Evolutionary conservation across 2,888 invertebrate genomes (phyloP), one percentile per base, ranked within the genome.

Genomic region (Campopleginae sp.): DNA sequence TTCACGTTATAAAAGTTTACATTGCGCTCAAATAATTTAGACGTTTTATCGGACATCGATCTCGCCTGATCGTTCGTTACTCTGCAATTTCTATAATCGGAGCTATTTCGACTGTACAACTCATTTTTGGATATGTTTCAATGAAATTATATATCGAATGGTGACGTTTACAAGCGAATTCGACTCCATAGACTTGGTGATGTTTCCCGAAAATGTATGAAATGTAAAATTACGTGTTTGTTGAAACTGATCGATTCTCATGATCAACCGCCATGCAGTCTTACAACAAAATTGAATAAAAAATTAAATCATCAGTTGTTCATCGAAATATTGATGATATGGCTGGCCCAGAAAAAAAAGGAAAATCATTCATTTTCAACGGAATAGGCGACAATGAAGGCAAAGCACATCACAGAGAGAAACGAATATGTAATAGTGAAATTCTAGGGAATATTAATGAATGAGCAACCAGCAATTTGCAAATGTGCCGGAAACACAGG

Each of bases 1-100:
- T 77, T 51, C 61, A 44, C 68, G 58, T 78, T 74, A 61, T 78
- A 71, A 84, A 48, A 76, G 48, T 19, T 79, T 31, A 44, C 68
- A 79, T 68, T 76, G 86, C 85, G 65, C 74, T 63, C 72, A 65
- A 86, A 88, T 88, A 87, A 89, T 89, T 88, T 88, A 82, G 83
- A 84, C 65, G 81, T 80, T 61, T 78, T 58, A 27, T 63, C 23
- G 10, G 17, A 17, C 23, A 12, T 63, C n/a, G 61, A 46, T 38
- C 65, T 48, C 68, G 12, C 17, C 6, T 70, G 38, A 38, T 44
- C 76, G 78, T 58, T 80, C 77, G 51, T 80, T 78, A 70, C 63
- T 85, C 76, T 71, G 38, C 38, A 51, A 51, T 71, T 71, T 51
- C 51, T 51, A n/a, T n/a, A 65, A 68, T 83, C 82, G 61, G 76